Evolutionary conservation across 2,888 invertebrate genomes (phyloP).

Genomic region (Drosophila pseudotalamancana): DNA sequence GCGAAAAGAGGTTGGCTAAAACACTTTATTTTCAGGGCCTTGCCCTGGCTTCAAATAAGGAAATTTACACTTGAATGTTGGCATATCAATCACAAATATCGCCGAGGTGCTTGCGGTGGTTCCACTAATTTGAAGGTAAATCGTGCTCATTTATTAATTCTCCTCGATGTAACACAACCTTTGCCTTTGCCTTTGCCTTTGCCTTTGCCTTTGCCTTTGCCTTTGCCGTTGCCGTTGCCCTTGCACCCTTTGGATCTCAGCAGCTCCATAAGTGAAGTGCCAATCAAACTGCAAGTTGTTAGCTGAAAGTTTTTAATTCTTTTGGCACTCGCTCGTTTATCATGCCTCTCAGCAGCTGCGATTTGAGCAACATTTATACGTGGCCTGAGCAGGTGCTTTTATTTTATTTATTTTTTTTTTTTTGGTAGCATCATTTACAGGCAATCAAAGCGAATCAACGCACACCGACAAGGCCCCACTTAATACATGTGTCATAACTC

Average conservation of each 20-base stretch:
- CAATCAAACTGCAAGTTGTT: slow-evolving; percentile 58
- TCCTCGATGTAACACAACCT: slow-evolving; percentile 23
- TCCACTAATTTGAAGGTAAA: slow-evolving; percentile 73
- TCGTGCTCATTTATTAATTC: slow-evolving; percentile 71
- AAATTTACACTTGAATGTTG: slow-evolving; percentile 50
- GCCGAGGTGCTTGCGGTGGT: slow-evolving; percentile 42
- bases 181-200: slow-evolving; percentile 8
- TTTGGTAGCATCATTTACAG: slow-evolving; percentile 55
- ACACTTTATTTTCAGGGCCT: neutral
- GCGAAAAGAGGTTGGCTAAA: slow-evolving; percentile 47
- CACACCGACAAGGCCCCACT: slow-evolving; percentile 3
- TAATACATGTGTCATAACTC: slow-evolving; percentile 68
- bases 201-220: slow-evolving; percentile 4
- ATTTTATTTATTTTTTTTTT: neutral
- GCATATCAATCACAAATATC: slow-evolving; percentile 78
- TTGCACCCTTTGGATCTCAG: neutral
- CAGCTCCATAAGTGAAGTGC: slow-evolving; percentile 16
- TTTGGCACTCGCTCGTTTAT: slow-evolving; percentile 62
- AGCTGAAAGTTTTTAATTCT: slow-evolving; percentile 36
- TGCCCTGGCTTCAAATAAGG: slow-evolving; percentile 31
- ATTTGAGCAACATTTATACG: slow-evolving; percentile 37
- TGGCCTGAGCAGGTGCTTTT: slow-evolving; percentile 31
- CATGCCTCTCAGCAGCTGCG: slow-evolving; percentile 55
- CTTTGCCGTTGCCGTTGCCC: no score
- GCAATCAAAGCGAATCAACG: slow-evolving; percentile 52